Evolutionary conservation across 2,888 invertebrate species (phyloP), one percentile per base, ranked within the genome.

Genomic region (Eurytoma adleriae): DNA sequence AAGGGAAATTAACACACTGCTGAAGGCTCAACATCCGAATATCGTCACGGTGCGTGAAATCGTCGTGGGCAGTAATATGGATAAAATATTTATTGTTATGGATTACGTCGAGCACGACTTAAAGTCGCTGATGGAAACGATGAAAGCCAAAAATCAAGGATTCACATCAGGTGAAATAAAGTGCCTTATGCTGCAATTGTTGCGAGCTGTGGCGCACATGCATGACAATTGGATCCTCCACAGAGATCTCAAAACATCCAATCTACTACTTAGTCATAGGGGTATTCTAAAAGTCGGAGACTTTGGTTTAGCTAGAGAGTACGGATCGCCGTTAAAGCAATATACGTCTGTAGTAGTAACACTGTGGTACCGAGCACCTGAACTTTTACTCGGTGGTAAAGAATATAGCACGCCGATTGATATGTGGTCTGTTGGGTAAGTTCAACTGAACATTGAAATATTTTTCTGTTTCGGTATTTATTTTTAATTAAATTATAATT

Each of bases 211-310:
- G 0, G 96, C 96, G 30, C 99, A 99, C 92, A 93, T 99, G 78
- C 99, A 99, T 89, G 98, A 99, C 89, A 99, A 99, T 91, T 99
- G 99, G 99, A 99, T 99, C 85, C 93, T 99, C 69, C 99, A 99
- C 91, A 93, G 99, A 75, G 99, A 99, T 92, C 93, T 99, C 82
- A 99, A 99, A 92, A 99, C 99, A 0, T 99, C 99, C 16, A 99
- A 99, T 92, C 93, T 99, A 70, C 92, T 99, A 64, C 92, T 99
- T 48, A 99, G 98, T 81, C 99, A 99, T 91, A 96, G 97, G 90
- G 97, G 96, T 48, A 93, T 96, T 81, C 91, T 96, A 3, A 96
- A 96, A 92, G 95, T 96, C 66, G 95, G 96, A 1, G 99, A 99
- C 92, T 99, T 99, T 91, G 99, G 99, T 48, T 92, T 99, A 86